Evolutionary conservation across 1,140 invertebrate species (phyloP), one percentile per base, ranked within the genome.

Genomic region (Cyclargus thomasi): DNA sequence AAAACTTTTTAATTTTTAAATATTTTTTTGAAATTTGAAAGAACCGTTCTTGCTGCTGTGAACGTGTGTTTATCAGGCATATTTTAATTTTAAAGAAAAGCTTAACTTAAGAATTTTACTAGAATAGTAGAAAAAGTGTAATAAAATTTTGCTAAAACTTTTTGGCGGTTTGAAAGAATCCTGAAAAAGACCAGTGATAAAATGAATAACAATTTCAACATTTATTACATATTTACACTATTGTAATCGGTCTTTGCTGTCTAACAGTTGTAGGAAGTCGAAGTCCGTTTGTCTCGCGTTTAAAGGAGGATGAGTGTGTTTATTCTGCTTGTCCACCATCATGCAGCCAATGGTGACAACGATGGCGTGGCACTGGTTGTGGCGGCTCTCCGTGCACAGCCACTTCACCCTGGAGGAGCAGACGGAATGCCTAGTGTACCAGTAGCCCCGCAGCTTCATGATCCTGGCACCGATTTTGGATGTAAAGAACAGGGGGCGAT

Each of bases 341-440:
- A 83, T 86, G 66, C 78, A 78, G 7, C 86, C 86, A 53, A 89
- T 89, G 39, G 86, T 89, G 39, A 86, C 83, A 18, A 89, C 81
- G 17, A 86, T 81, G 0, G 84, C 83, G 59, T 86, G 83, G 65
- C 86, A 89, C 22, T 88, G 77, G 36, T 74, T 80, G 62, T 79
- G 74, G 0, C 85, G 65, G 63, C 83, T 86, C 67, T 90, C 85
- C 1, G 80, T 78, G 62, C 87, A 90, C 0, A 88, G 70, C 87
- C 87, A 90, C 68, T 83, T 83, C 0, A 88, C 85, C 35, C 82
- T 72, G 11, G 82, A 85, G 17, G 84, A 85, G 65, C 87, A 88
- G 7, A 87, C 83, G 0, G 85, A 88, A 62, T 88, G 87, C 0
- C 85, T 65, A 7, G 85, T 84, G 70, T 88, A 90, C 72, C 80